Evolutionary conservation across 2,888 invertebrate genomes (phyloP), one percentile per base, ranked within the genome.

Genomic region (Drosophila colorata): DNA sequence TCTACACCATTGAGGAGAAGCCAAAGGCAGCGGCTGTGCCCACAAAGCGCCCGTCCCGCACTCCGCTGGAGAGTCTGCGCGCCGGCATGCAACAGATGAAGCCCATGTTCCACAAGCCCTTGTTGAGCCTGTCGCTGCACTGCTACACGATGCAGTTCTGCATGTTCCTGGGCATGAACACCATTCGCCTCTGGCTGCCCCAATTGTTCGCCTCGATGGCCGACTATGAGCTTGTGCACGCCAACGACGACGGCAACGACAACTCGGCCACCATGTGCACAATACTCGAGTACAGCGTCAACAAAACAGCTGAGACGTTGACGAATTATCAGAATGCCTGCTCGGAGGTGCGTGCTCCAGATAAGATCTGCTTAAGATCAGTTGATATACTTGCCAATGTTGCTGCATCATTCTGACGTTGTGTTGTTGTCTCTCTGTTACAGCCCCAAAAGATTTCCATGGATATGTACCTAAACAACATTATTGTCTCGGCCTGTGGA

Each of bases 181-280:
- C 97, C 0, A 93, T 97, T 38, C 95, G 97, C 14, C 93, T 97
- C 33, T 98, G 97, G 97, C 94, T 97, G 77, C 97, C 97, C 0
- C 97, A 97, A 90, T 93, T 98, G 16, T 97, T 97, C 75, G 95
- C 96, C 56, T 95, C 96, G 90, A 95, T 95, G 44, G 93, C 93
- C 18, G 92, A 93, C 47, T 94, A 91, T 76, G 92, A 93, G 63
- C 89, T 90, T 13, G 83, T 91, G 57, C 60, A 74, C 23, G 59
- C 43, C 0, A 11, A 43, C 2, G 80, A 56, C 0, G 16, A 63
- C n/a, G n/a, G n/a, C n/a, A n/a, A 57, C 2, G 70, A 63, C 49
- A 65, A 25, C 11, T 70, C 82, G 1, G 76, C 87, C n/a, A 87
- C 87, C 61, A 80, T 92, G 53, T 92, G 92, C 63, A 83, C 83